phyloP scores from a whole-genome alignment of 2,888 invertebrate species.

The Panzeria rudis region DNA sequence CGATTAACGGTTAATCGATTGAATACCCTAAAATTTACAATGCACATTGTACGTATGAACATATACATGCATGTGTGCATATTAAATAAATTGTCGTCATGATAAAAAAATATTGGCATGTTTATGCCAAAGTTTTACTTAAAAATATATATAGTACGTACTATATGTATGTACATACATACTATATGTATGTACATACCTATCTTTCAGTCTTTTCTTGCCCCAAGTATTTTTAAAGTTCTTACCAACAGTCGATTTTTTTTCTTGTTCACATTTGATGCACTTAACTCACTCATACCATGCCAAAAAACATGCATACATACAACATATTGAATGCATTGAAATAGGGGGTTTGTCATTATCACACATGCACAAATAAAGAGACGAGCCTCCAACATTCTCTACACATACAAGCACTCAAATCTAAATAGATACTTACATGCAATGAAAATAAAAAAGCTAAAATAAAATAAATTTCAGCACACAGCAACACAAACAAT shows the following conservation, averaged over 20 bases:
- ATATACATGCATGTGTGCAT: neutral
- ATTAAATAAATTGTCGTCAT: conserved; percentile 38
- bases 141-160: conserved; percentile 1
- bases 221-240: conserved; percentile 16
- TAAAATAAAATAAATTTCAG: conserved; percentile 17
- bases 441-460: neutral
- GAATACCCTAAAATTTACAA: no score
- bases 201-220: neutral
- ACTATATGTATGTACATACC: neutral
- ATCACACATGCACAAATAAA: conserved; percentile 44
- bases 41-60: neutral
- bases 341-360: conserved; percentile 61
- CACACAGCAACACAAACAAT: conserved; percentile 5
- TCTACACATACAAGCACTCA: neutral
- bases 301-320: conserved; percentile 7
- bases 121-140: conserved; percentile 54
- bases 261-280: conserved; percentile 13
- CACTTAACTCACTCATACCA: conserved; percentile 40
- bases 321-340: conserved; percentile 22
- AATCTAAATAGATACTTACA: neutral
- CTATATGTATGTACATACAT: no score
- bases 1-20: no score
- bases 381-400: conserved; percentile 78
- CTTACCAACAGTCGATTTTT: conserved; percentile 44
- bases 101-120: conserved; percentile 51